Evolutionary conservation across 1,140 invertebrate species (phyloP), one percentile per base, ranked within the genome.

Genomic region (Bombus breviceps): DNA sequence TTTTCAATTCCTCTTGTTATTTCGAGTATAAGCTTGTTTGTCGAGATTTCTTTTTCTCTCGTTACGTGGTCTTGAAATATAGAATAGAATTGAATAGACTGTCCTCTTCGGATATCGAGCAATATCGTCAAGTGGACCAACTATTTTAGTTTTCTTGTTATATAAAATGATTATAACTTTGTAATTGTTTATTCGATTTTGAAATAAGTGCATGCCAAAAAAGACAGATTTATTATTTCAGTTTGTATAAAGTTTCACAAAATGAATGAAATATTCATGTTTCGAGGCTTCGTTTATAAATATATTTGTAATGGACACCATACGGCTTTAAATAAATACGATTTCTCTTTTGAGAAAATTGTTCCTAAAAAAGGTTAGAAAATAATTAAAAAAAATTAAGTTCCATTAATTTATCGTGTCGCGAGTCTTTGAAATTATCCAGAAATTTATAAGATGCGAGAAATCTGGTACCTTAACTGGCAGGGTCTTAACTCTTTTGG

Each of bases 1-100:
- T 64, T 41, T 77, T 69, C 43, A 22, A n/a, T 28, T 32, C 2
- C 25, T 75, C 72, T 83, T 32, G 62, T 69, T 75, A 68, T 66
- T 69, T 77, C 43, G 41, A 41, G 66, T 39, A 83, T 41, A 53
- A 59, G 32, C 18, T 69, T 34, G 43, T 59, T 76, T 4, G 28
- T 39, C n/a, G 73, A 32, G 57, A 37, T 64, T n/a, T 62, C 12
- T 62, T 28, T 62, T 28, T 62, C 59, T 43, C 59, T 43, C 71
- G 66, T 37, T 72, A 32, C 12, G 6, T 8, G 41, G 18, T 4
- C 47, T 25, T 53, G 10, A 47, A 69, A 47, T 66, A 43, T 9
- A 73, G n/a, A n/a, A n/a, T n/a, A n/a, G n/a, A n/a, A n/a, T n/a
- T n/a, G n/a, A n/a, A 62, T 43, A 41, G 3, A 71, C 22, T 66